Percentiles rank a stretch among this genome's conserved stretches.
These are phyloP conservation scores for Stratiolaelaps scimitus DNA, from an alignment of 1,140 invertebrate genomes.

Conservation along the genomic window DNA sequence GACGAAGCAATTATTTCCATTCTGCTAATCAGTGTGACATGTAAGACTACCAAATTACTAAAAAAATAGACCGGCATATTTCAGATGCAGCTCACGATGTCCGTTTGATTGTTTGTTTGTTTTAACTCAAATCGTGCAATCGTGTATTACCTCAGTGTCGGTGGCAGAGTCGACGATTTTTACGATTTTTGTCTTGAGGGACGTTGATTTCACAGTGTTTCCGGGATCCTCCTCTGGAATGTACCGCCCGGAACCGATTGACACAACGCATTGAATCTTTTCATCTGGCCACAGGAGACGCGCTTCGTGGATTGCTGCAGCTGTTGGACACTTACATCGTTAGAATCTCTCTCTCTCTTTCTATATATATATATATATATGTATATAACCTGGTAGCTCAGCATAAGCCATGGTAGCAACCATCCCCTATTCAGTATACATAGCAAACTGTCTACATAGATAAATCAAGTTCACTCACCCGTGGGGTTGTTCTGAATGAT, in stretches of 20 bases:
- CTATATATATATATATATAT: no score
- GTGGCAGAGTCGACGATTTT: slow-evolving; percentile 79
- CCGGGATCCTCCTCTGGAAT: slow-evolving; percentile 38
- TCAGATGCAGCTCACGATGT: no score
- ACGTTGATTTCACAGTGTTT: slow-evolving; percentile 34
- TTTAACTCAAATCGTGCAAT: not conserved
- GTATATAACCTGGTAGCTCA: not conserved
- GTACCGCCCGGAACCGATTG: slow-evolving; percentile 64
- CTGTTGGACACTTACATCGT: slow-evolving; percentile 68
- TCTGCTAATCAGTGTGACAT: no score
- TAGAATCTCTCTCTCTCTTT: no score
- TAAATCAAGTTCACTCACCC: no score
- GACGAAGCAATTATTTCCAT: slow-evolving; percentile 15
- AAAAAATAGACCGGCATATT: no score
- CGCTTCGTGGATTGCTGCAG: slow-evolving; percentile 75
- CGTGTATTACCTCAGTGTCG: slow-evolving; percentile 60
- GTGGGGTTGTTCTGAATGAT: slow-evolving; percentile 18
- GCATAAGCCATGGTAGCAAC: not conserved
- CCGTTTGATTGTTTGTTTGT: not conserved
- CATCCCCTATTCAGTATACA: not conserved
- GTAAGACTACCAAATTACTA: no score
- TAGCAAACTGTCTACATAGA: slow-evolving; percentile 43
- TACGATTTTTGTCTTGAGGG: slow-evolving; percentile 61
- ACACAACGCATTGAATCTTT: slow-evolving; percentile 68
- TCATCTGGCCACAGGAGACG: slow-evolving; percentile 67